phyloP scores from a whole-genome alignment of 2,113 vertebrate species.

The Urocynchramus pylzowi region DNA sequence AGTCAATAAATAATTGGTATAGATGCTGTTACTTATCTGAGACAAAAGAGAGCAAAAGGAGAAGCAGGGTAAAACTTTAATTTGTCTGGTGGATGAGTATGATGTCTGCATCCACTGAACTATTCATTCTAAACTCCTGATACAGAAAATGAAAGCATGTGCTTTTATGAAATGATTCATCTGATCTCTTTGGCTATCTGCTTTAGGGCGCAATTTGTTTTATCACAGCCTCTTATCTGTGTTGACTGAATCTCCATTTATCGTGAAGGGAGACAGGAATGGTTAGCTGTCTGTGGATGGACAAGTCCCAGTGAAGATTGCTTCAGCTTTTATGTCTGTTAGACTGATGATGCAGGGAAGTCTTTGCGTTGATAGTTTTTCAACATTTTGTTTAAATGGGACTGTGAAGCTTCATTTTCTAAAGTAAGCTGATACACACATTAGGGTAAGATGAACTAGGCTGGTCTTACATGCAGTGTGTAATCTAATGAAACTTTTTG shows the following conservation, averaged over 20 bases:
- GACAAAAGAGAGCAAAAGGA: not conserved
- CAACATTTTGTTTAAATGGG: not conserved
- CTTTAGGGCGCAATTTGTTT: conserved; percentile 27
- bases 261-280: not conserved
- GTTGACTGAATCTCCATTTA: not conserved
- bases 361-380: not conserved
- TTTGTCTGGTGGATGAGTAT: not conserved
- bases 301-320: not conserved
- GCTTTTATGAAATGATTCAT: not conserved
- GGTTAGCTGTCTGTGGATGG: not conserved
- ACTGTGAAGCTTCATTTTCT: not conserved
- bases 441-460: not conserved
- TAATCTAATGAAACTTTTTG: not conserved
- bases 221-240: not conserved
- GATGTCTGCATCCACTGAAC: not conserved
- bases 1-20: not conserved
- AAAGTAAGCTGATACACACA: not conserved
- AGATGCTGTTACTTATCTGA: not conserved
- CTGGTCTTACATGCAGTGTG: not conserved
- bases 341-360: not conserved
- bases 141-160: not conserved
- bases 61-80: not conserved
- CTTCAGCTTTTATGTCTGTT: not conserved
- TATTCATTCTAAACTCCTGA: not conserved
- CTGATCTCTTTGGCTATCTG: not conserved